phyloP scores from a whole-genome alignment of 2,888 invertebrate species.

The Agrenia bidenticulata region DNA sequence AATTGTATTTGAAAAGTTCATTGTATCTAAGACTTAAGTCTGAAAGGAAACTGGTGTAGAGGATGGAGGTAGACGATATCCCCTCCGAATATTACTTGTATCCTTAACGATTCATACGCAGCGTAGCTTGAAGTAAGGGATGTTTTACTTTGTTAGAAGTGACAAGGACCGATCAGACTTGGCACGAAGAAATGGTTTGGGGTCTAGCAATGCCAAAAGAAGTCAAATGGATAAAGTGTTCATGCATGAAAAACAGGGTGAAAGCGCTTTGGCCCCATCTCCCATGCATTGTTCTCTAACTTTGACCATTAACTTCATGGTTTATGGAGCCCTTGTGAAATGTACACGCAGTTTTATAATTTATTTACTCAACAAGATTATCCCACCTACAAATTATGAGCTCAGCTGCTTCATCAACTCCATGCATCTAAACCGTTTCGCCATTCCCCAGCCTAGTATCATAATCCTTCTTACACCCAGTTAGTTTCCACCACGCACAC shows the following conservation, averaged over 20 bases:
- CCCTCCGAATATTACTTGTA: no score
- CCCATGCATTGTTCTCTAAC: constrained; percentile 21
- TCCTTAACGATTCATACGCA: no score
- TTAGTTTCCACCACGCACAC: no score
- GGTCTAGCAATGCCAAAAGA: constrained; percentile 2
- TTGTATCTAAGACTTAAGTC: no score
- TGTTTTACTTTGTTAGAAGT: constrained; percentile 7
- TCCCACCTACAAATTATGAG: constrained; percentile 11
- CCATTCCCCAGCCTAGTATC: no score
- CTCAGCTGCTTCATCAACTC: background rate
- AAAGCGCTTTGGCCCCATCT: background rate
- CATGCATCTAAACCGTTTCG: no score
- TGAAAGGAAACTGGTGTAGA: no score
- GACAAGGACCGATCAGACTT: constrained; percentile 9
- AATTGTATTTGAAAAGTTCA: no score
- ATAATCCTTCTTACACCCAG: no score
- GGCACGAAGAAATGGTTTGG: constrained; percentile 9
- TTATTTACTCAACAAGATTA: constrained; percentile 13
- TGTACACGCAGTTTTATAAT: constrained; percentile 3
- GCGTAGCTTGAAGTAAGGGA: background rate
- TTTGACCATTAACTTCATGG: constrained; percentile 41
- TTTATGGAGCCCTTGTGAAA: constrained; percentile 26
- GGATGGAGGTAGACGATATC: no score
- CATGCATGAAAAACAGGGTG: constrained; percentile 6
- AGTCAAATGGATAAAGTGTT: constrained; percentile 6